Evolutionary conservation across 2,797 vertebrate genomes (phyloP), one percentile per base, ranked within the genome.

Genomic region (Stomatorhinus walkeri): DNA sequence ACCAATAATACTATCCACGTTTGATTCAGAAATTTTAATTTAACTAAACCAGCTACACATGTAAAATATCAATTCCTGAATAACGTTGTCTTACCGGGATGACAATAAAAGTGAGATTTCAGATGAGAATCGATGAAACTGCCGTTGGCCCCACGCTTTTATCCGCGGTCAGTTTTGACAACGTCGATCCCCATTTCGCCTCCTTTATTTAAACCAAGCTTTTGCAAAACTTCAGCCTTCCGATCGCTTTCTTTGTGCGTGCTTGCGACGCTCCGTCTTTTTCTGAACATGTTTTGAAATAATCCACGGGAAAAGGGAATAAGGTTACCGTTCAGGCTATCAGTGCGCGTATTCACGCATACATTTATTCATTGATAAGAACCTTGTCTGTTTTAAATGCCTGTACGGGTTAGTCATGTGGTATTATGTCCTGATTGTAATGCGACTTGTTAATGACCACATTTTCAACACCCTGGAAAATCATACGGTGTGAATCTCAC

Each of bases 281-380:
- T 88, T 81, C 76, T 76, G 16, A 24, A 49, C 84, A 87, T 68
- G 51, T 64, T 48, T 88, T 51, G 88, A 87, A 91, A 90, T 91
- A 90, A 90, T 91, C 88, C 89, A 90, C 64, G 87, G 52, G 16
- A 52, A 61, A 89, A 12, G 43, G 22, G 16, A 49, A 54, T 86
- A 88, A 87, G 85, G 36, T 24, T 59, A 52, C 88, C 32, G 22
- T 87, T 43, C 46, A 19, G 54, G 79, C 51, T 54, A 87, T 90
- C 76, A 87, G 87, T 89, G 56, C 56, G 81, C 43, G 81, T 68
- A 32, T 84, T 19, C 56, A 24, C 36, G 52, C 40, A 6, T 43
- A 61, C 61, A 76, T 89, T 79, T 32, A 76, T 89, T 76, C 16
- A 89, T 76, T 87, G 48, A 68, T 89, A 32, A 72, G 22, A 72